A percentile compares a stretch with the other conserved stretches of the same genome.
These are phyloP conservation scores for Allygus modestus DNA, from an alignment of 2,888 invertebrate species.

Conservation along the genomic window DNA sequence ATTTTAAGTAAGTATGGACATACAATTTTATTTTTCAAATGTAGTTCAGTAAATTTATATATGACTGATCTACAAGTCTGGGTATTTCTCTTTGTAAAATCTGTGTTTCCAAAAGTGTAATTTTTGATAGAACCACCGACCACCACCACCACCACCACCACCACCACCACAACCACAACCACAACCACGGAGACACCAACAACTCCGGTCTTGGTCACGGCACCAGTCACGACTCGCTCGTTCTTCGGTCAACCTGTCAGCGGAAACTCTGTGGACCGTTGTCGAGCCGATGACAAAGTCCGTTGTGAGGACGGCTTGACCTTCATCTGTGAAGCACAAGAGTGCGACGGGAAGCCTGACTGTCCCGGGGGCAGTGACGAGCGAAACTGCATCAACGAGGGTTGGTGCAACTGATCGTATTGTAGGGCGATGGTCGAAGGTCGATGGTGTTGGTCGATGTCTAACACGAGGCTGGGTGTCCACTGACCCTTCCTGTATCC, in stretches of 20 bases:
- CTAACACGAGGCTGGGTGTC: constrained; percentile 1
- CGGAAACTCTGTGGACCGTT: constrained; percentile 68
- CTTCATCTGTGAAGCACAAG: constrained; percentile 79
- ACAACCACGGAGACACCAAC: background rate
- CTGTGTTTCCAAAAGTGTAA: no score
- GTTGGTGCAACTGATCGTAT: constrained; percentile 37
- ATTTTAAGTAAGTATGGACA: no score
- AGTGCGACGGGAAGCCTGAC: constrained; percentile 86
- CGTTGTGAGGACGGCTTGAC: constrained; percentile 76
- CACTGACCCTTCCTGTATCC: background rate
- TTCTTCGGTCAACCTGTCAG: background rate
- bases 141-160: constrained; percentile 20
- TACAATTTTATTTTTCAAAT: no score
- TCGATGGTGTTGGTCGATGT: constrained; percentile 55
- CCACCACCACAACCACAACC: constrained; percentile 6
- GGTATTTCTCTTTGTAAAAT: no score
- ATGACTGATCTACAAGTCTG: no score
- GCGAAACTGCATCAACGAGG: constrained; percentile 64
- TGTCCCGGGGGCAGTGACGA: constrained; percentile 76
- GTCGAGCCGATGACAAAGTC: constrained; percentile 77
- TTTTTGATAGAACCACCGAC: constrained; percentile 18
- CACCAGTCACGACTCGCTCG: background rate
- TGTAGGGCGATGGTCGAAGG: background rate
- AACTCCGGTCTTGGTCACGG: background rate
- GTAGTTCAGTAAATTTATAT: no score